A percentile compares a stretch with the other conserved stretches of the same genome.
These are phyloP conservation scores for Drosophila lacertosa DNA, from an alignment of 1,140 invertebrate genomes.

Conservation along the genomic window DNA sequence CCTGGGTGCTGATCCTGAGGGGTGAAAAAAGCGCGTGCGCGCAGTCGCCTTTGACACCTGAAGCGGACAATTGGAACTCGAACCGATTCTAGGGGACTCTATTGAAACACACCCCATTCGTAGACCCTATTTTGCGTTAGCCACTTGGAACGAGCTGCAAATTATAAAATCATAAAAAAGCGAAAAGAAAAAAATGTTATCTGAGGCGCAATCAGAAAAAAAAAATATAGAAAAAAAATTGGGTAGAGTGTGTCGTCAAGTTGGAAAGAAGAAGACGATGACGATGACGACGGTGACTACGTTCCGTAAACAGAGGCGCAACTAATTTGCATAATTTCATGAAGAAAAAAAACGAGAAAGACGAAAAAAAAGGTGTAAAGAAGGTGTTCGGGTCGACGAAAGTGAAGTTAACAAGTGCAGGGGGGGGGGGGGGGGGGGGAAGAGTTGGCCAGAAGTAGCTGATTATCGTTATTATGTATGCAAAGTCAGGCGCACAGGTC, in stretches of 20 bases:
- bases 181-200: constrained; percentile 21
- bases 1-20: constrained; percentile 32
- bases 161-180: constrained; percentile 77
- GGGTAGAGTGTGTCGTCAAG: constrained; percentile 63
- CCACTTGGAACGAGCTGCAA: constrained; percentile 66
- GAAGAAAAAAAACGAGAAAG: constrained; percentile 33
- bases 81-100: constrained; percentile 9
- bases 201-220: constrained; percentile 32
- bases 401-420: constrained; percentile 73
- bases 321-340: constrained; percentile 74
- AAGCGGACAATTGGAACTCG: constrained; percentile 62
- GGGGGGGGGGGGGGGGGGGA: constrained; percentile 25
- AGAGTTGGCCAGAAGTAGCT: constrained; percentile 60
- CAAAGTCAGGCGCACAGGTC: constrained; percentile 61
- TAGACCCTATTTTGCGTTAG: constrained; percentile 12
- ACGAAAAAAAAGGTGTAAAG: constrained; percentile 33
- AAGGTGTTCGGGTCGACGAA: constrained; percentile 49
- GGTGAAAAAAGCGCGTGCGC: constrained; percentile 61
- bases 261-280: constrained; percentile 21
- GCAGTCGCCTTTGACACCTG: constrained; percentile 71
- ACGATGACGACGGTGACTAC: constrained; percentile 14
- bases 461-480: constrained; percentile 79
- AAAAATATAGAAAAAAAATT: constrained; percentile 37
- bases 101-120: neutral
- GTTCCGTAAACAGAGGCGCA: constrained; percentile 60